Evolutionary conservation across 1,140 invertebrate genomes (phyloP), one percentile per base, ranked within the genome.

Genomic region (Neotoxoptera formosana): DNA sequence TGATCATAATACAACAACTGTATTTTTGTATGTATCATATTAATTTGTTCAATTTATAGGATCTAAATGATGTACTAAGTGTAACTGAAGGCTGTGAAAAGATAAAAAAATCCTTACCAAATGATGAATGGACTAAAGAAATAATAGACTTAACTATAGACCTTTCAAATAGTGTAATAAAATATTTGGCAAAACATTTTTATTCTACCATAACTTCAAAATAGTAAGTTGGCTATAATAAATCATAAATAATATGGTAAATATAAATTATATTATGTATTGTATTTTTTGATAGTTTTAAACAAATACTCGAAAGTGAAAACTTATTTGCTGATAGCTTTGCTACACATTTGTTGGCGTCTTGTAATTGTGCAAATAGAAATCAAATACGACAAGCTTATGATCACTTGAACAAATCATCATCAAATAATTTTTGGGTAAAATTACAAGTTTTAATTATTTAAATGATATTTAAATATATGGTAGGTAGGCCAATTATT

Each of bases 81-180:
- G 96, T 96, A 23, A 96, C 97, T 94, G 96, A 97, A 95, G 96
- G 96, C 92, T 97, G 97, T 94, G 97, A 97, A 94, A 96, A 97
- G 94, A 94, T 97, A 2, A 94, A 97, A 60, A 96, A 96, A 36
- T 96, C 96, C 41, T 95, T 97, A 48, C 97, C 97, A 11, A 96
- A 96, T 94, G 96, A 97, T 30, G 96, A 97, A 90, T 97, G 97
- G 97, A 96, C 97, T 17, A 96, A 97, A 91, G 96, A 97, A 34
- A 96, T 97, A 51, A 96, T 96, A 94, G 96, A 96, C 94, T 95
- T 97, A 91, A 96, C 96, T 17, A 96, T 96, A 7, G 96, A 97
- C 94, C 95, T 97, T 7, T 94, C 97, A 25, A 97, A 97, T 94
- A 96, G 96, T 0, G 96, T 96, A 56, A 96, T 97, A 94, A 96